A percentile compares a stretch with the other conserved stretches of the same genome.
These are phyloP conservation scores for Melipona beecheii DNA, from an alignment of 2,888 invertebrate genomes.

Conservation along the genomic window DNA sequence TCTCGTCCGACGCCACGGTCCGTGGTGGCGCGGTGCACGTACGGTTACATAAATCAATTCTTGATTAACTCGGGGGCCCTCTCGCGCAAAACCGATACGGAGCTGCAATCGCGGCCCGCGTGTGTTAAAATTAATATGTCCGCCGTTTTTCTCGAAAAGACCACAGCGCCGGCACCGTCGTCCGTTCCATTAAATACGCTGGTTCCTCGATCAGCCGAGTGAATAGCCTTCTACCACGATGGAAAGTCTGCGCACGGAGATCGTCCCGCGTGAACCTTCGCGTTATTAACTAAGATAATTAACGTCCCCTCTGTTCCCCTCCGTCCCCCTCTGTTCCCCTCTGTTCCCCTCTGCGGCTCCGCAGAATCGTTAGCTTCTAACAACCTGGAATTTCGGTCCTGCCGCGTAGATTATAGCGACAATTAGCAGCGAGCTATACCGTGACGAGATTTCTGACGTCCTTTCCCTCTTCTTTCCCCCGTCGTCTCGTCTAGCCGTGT, in stretches of 20 bases:
- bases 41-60: slow-evolving; percentile 28
- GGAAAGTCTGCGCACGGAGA: slow-evolving; percentile 35
- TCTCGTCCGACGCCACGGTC: background rate
- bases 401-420: slow-evolving; percentile 69
- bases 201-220: slow-evolving; percentile 6
- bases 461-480: background rate
- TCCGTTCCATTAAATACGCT: slow-evolving; percentile 44
- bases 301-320: slow-evolving; percentile 63
- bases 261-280: slow-evolving; percentile 58
- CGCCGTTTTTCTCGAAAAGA: slow-evolving; percentile 24
- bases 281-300: slow-evolving; percentile 77
- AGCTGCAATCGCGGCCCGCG: background rate
- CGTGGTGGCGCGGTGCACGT: background rate
- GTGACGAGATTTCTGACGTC: slow-evolving; percentile 74
- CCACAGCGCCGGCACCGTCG: slow-evolving; percentile 3
- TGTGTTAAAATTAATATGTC: slow-evolving; percentile 26
- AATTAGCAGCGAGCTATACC: slow-evolving; percentile 69
- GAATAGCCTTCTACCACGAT: slow-evolving; percentile 11
- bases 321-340: slow-evolving; percentile 28
- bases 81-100: slow-evolving; percentile 21
- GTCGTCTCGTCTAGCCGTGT: slow-evolving; percentile 4
- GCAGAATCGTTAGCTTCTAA: slow-evolving; percentile 75
- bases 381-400: slow-evolving; percentile 75
- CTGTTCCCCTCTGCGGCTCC: slow-evolving; percentile 32
- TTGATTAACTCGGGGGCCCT: slow-evolving; percentile 15